phyloP scores from a whole-genome alignment of 2,113 vertebrate genomes.

The Emberiza fucata region DNA sequence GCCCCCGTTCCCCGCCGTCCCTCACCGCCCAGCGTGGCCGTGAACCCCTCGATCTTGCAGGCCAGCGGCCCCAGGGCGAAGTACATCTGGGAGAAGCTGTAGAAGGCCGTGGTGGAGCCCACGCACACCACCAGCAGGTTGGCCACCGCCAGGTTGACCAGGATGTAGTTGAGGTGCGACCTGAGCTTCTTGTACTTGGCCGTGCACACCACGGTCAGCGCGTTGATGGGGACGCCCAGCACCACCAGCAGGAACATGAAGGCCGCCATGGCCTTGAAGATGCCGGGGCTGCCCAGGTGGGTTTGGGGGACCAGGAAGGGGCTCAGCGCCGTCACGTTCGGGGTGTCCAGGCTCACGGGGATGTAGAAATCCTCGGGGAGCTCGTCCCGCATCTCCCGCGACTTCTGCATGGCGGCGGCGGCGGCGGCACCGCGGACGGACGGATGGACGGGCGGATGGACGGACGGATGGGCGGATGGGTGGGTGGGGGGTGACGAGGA shows the following conservation, averaged over 20 bases:
- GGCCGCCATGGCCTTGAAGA: conserved; percentile 71
- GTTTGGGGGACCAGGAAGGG: conserved; percentile 80
- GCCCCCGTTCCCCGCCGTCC: too few relatives aligned
- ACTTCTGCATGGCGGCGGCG: background rate
- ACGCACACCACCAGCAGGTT: conserved; percentile 73
- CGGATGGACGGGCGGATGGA: too few relatives aligned
- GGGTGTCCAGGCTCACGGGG: background rate
- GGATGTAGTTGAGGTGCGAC: conserved; percentile 82
- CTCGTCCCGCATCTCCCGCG: background rate
- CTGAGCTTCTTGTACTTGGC: conserved; percentile 76
- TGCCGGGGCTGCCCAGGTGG: conserved; percentile 64
- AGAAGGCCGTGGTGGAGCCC: conserved; percentile 74
- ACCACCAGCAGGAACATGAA: conserved; percentile 74
- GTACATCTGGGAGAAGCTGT: conserved; percentile 72
- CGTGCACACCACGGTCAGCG: conserved; percentile 72
- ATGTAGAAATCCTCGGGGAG: conserved; percentile 77
- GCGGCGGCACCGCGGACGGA: too few relatives aligned
- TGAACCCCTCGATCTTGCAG: conserved; percentile 79
- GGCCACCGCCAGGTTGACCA: conserved; percentile 76
- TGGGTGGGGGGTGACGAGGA: too few relatives aligned
- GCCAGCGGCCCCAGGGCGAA: conserved; percentile 68
- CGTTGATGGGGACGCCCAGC: conserved; percentile 64
- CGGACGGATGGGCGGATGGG: background rate
- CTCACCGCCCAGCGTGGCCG: conserved; percentile 72
- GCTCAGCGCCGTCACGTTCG: conserved; percentile 40